Percentiles rank a stretch among this genome's conserved stretches.
phyloP scores from a whole-genome alignment of 2,888 invertebrate genomes.

The Gymnoscelis rufifasciata region DNA sequence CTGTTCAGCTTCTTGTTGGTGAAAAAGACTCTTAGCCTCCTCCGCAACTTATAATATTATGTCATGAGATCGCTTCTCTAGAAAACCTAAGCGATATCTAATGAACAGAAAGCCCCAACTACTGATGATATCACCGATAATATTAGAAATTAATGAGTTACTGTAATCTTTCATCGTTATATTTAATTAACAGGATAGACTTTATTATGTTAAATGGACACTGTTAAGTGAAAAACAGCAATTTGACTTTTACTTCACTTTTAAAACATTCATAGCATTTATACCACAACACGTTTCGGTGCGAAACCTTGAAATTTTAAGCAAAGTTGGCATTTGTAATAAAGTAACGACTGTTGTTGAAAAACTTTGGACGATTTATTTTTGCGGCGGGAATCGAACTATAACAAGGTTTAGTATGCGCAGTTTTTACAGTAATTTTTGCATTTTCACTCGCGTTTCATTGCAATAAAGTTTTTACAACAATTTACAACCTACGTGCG shows the following conservation, averaged over 20 bases:
- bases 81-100: neutral
- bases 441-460: constrained; percentile 8
- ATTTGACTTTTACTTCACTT: neutral
- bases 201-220: too few species aligned
- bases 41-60: too few species aligned
- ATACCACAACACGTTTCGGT: neutral
- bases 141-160: too few species aligned
- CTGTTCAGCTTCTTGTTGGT: too few species aligned
- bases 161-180: too few species aligned
- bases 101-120: too few species aligned
- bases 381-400: constrained; percentile 3
- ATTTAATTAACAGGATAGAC: too few species aligned
- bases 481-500: constrained; percentile 11
- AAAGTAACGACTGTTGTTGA: neutral
- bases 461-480: constrained; percentile 9
- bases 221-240: too few species aligned
- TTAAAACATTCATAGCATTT: neutral
- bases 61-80: too few species aligned
- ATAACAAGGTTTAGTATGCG: neutral
- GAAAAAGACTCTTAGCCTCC: too few species aligned
- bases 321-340: neutral
- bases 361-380: constrained; percentile 1
- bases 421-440: constrained; percentile 8
- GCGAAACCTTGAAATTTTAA: neutral
- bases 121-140: too few species aligned